Percentiles rank a stretch among this genome's conserved stretches.
Conservation (phyloP, 2,113 vertebrate genomes). For the Poeciliopsis turrubarensis region DNA sequence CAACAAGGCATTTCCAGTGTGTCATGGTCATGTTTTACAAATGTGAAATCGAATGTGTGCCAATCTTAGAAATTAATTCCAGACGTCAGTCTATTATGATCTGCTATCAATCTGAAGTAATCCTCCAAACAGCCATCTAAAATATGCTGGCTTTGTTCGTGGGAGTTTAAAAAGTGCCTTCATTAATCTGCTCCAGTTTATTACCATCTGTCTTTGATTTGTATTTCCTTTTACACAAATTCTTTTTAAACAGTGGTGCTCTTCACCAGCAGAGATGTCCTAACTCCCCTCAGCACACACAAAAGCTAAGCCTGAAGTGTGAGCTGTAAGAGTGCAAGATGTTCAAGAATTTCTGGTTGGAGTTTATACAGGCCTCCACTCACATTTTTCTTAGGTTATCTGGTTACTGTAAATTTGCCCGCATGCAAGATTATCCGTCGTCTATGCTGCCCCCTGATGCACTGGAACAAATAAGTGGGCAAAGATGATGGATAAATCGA, state of each 20-base stretch:
- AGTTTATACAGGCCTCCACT: neutral
- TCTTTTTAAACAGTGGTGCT: neutral
- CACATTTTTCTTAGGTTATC: too few relatives aligned
- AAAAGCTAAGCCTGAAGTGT: neutral
- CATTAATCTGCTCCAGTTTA: neutral
- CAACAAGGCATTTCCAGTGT: too few relatives aligned
- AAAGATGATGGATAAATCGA: too few relatives aligned
- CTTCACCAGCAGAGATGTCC: neutral
- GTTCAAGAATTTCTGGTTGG: slow-evolving; percentile 1
- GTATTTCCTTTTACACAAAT: neutral
- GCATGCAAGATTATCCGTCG: too few relatives aligned
- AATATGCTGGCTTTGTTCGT: neutral
- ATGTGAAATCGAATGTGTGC: too few relatives aligned
- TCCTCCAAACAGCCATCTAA: slow-evolving; percentile 7
- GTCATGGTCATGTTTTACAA: too few relatives aligned
- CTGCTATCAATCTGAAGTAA: neutral
- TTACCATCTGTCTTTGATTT: slow-evolving; percentile 8
- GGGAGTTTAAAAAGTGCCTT: neutral
- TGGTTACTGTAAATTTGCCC: too few relatives aligned
- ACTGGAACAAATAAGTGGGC: too few relatives aligned
- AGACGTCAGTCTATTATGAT: neutral
- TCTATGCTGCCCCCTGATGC: too few relatives aligned
- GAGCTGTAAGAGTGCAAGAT: neutral
- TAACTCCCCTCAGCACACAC: neutral
- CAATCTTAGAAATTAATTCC: too few relatives aligned